Base-by-base conservation (phyloP, 2,113 vertebrate species). In the Pseudopodoces humilis region DNA sequence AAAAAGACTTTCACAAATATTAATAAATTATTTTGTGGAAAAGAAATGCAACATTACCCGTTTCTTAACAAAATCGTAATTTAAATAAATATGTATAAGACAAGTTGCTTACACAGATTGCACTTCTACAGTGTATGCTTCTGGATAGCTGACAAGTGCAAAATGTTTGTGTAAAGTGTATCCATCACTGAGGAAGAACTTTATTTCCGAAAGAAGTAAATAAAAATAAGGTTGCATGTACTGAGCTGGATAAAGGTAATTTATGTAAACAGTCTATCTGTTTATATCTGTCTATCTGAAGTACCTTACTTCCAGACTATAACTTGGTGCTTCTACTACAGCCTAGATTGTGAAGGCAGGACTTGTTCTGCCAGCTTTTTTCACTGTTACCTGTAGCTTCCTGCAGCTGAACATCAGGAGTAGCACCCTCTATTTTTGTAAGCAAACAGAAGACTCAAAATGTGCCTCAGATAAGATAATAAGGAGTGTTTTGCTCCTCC, bases 1-100 rank as follows among this genome's bases (percentile, higher is more conserved):
- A 94, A 88, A 94, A 83, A 63, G 30, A 3, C 28, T 60, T 87
- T 91, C 41, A 79, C n/a, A 79, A 92, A 94, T 95, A 80, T 69
- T 87, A 82, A 69, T 85, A 76, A 76, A 89, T 79, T 79, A 69
- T 71, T 89, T 91, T n/a, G 11, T 39, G 62, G 37, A 44, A 82
- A 91, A 94, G 18, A 92, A 82, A 44, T 53, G 37, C 81, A 90
- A 5, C 0, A 1, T 64, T 56, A 56, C 16, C n/a, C 6, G 28
- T 94, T 92, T 90, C 15, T 21, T 79, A 79, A 85, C 53, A 76
- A 52, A 87, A 77, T 53, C 1, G 0, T 64, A 37, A 72, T 85
- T 84, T 89, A 75, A 88, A 69, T 83, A 83, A 92, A 68, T 86
- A 37, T 7, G 7, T 56, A 22, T 81, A 75, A 75, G 30, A 23